These are phyloP conservation scores for Mesorhabditis spiculigera DNA, from an alignment of 2,888 invertebrate genomes.

Conservation along the genomic window DNA sequence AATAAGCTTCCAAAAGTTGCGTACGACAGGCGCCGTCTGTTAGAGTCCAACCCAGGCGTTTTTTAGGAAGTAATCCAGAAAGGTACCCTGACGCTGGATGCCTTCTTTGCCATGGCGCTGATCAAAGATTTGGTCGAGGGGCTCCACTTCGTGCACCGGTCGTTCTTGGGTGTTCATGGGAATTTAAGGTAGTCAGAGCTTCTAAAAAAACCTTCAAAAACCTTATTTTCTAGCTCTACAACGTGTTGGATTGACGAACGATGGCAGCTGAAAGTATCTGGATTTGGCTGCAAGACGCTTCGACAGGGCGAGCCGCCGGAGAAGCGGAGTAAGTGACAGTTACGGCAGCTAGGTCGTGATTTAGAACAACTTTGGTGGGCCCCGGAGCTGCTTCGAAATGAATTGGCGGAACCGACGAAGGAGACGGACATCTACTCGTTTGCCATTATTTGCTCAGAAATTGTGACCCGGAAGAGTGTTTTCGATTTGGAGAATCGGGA, in stretches of 20 bases:
- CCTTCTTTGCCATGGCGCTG: conserved; percentile 23
- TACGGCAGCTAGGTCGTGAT: background rate
- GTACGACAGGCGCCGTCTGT: background rate
- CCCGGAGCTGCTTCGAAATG: conserved; percentile 12
- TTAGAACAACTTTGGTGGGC: conserved; percentile 12
- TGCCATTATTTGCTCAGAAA: conserved; percentile 51
- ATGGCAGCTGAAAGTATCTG: conserved; percentile 17
- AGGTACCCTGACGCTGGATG: conserved; percentile 35
- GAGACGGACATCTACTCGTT: conserved; percentile 53
- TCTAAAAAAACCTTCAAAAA: background rate
- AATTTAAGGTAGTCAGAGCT: background rate
- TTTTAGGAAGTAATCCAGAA: conserved; percentile 32
- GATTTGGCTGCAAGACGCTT: conserved; percentile 13
- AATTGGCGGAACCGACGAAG: conserved; percentile 18
- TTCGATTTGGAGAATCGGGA: conserved; percentile 48
- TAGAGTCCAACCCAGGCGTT: background rate
- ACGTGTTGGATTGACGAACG: conserved; percentile 22
- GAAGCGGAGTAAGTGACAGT: background rate
- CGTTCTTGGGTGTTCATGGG: conserved; percentile 14
- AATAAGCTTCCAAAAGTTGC: too few relatives aligned
- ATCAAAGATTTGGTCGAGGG: conserved; percentile 12
- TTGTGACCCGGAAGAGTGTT: conserved; percentile 46
- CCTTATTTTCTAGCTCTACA: conserved; percentile 10
- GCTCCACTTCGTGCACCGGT: conserved; percentile 14
- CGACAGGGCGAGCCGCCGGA: conserved; percentile 5